Evolutionary conservation across 2,797 vertebrate species (phyloP).

Genomic region (Labroides dimidiatus): DNA sequence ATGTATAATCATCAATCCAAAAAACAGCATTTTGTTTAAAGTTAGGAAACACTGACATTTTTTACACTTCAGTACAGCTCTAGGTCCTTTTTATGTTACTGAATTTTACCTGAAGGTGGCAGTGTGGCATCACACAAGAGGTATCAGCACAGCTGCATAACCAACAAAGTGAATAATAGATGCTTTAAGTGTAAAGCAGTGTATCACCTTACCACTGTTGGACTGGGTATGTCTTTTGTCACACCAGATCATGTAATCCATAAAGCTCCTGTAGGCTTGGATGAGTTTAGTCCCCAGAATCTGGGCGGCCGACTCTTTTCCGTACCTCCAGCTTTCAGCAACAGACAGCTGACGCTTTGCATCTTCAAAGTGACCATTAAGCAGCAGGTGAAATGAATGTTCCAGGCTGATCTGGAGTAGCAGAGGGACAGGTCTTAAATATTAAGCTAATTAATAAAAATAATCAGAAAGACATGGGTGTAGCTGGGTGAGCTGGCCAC

Average conservation of each 20-base stretch:
- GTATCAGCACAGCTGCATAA: background rate
- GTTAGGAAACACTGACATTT: too few species aligned
- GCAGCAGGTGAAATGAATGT: conserved; percentile 88
- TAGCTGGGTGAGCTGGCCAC: background rate
- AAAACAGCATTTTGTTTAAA: background rate
- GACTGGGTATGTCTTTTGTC: conserved; percentile 77
- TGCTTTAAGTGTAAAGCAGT: conserved; percentile 7
- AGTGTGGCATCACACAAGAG: conserved; percentile 38
- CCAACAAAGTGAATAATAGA: conserved; percentile 41
- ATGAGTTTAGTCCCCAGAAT: conserved; percentile 82
- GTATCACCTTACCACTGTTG: conserved; percentile 77
- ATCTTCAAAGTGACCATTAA: conserved; percentile 84
- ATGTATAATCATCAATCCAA: background rate
- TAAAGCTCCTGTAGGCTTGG: conserved; percentile 88
- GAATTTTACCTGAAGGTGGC: conserved; percentile 46
- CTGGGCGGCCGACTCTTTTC: conserved; percentile 81
- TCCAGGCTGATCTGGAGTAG: conserved; percentile 88
- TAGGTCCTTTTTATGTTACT: conserved; percentile 1
- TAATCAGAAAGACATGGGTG: background rate
- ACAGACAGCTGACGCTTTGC: conserved; percentile 85
- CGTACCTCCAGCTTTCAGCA: conserved; percentile 90
- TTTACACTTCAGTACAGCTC: background rate
- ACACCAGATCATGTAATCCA: conserved; percentile 91
- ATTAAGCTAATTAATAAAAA: background rate
- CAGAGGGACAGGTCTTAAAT: background rate